Evolutionary conservation across 2,113 vertebrate genomes (phyloP), one percentile per base, ranked within the genome.

Genomic region (Hippocampus abdominalis): DNA sequence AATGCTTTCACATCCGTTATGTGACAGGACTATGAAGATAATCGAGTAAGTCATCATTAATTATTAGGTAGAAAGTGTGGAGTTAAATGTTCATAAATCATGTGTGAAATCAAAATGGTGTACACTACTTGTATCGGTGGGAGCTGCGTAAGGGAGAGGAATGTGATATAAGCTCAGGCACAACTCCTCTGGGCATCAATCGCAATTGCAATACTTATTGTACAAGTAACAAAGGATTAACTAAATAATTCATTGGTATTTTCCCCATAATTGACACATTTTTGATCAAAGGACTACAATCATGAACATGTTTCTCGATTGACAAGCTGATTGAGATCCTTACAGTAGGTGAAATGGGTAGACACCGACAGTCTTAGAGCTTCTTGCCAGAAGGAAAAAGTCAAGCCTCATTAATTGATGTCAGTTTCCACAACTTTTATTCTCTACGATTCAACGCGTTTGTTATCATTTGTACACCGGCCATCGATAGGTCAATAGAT

Each of bases 401-500:
- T 80, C 68, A 77, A 75, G 84, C 51, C 60, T 72, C 81, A 78
- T 88, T 86, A 85, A 84, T 84, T 88, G 71, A 66, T 60, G 75
- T 83, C 78, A 56, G 66, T 83, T 71, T 61, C 40, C 70, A 84
- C 77, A 69, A 75, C 83, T 86, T 84, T 84, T 71, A 84, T 83
- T 84, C 74, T 73, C 60, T 72, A 66, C 60, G 84, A 84, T 81
- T 77, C 80, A 73, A 76, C 82, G 72, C 82, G 71, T 87, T 81
- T 84, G 82, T 88, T 87, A 87, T 87, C 87, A 90, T 91, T 89
- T 89, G 79, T 89, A 88, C 88, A 86, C 86, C 77, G 68, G 70
- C 60, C 68, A 74, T 89, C 88, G 77, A 92, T 90, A 85, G 83
- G 74, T 91, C 90, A 89, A 90, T 92, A 81, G 49, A 83, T 91